A percentile compares a stretch with the other conserved stretches of the same genome.
phyloP scores from a whole-genome alignment of 2,113 vertebrate species.

The Patagioenas fasciata region DNA sequence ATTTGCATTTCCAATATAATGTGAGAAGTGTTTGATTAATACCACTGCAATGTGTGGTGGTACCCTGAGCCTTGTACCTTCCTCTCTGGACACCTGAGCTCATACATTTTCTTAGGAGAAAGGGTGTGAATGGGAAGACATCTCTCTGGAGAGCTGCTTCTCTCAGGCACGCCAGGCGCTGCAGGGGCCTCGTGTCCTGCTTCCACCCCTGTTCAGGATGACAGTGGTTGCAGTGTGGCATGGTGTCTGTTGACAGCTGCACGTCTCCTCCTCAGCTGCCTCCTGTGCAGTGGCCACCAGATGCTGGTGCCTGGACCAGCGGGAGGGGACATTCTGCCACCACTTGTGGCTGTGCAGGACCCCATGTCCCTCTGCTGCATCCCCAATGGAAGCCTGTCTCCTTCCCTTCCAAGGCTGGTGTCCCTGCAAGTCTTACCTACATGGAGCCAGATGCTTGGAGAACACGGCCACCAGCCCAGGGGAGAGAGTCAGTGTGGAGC shows the following conservation, averaged over 20 bases:
- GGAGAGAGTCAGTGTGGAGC: not conserved
- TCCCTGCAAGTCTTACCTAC: not conserved
- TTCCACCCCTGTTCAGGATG: fast-evolving
- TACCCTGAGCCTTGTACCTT: not conserved
- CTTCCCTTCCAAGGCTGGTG: fast-evolving
- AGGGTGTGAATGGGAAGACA: not conserved
- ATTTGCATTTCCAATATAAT: not conserved
- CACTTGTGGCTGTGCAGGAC: not conserved
- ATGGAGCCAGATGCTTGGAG: fast-evolving
- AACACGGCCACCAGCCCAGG: not conserved
- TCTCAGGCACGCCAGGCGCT: fast-evolving
- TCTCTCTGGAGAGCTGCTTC: not conserved
- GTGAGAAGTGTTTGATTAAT: not conserved
- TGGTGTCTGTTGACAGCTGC: not conserved
- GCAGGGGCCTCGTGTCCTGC: not conserved
- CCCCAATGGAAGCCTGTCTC: not conserved
- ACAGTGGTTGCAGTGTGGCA: not conserved
- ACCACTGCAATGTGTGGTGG: not conserved
- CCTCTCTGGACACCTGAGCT: not conserved
- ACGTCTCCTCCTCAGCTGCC: not conserved
- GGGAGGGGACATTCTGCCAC: not conserved
- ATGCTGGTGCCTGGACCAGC: not conserved
- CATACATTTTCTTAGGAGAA: not conserved
- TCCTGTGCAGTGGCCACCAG: not conserved
- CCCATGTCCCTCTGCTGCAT: not conserved